Evolutionary conservation across 2,113 vertebrate genomes (phyloP), one percentile per base, ranked within the genome.

Genomic region (Pyxicephalus adspersus): DNA sequence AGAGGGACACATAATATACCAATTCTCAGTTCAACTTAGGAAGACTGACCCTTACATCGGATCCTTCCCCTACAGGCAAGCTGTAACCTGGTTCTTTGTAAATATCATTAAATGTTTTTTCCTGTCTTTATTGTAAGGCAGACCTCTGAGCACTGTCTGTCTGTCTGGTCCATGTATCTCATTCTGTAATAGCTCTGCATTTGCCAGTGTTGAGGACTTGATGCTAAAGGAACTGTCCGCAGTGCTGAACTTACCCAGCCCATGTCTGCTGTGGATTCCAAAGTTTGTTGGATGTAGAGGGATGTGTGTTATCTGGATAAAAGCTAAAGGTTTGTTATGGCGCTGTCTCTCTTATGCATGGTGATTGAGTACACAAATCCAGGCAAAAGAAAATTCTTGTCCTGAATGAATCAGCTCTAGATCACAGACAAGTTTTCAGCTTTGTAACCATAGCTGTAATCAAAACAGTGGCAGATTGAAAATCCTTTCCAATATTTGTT

Each of bases 191-290:
- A 28, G 31, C 52, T 72, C 19, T 64, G 57, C 77, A 60, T 71
- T 20, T 38, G 58, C 67, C 34, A 20, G 29, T 29, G 31, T 34
- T 51, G 23, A 45, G 66, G 64, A 80, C 65, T 66, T 70, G 77
- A 80, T 64, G 80, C 80, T 58, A 17, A 16, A 15, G 70, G 70
- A 81, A 58, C 68, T 66, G 71, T 74, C 71, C 80, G 61, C 68
- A 81, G 79, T 82, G 80, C 80, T 82, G 80, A 82, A 82, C 51
- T 45, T 63, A 50, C 18, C 60, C 28, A 57, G 31, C 80, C 52
- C 29, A 20, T 58, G 51, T 38, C 51, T 58, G n/a, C n/a, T 34
- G 8, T 20, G 28, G 60, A 22, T 74, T 58, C 57, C 15, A 65
- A 82, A 82, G 60, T 74, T 82, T 66, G 60, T 81, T 64, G 26